Percentiles rank a stretch among this genome's conserved stretches.
Evolutionary conservation across 2,888 invertebrate genomes (phyloP).

Genomic region (Pyrocoelia pectoralis): DNA sequence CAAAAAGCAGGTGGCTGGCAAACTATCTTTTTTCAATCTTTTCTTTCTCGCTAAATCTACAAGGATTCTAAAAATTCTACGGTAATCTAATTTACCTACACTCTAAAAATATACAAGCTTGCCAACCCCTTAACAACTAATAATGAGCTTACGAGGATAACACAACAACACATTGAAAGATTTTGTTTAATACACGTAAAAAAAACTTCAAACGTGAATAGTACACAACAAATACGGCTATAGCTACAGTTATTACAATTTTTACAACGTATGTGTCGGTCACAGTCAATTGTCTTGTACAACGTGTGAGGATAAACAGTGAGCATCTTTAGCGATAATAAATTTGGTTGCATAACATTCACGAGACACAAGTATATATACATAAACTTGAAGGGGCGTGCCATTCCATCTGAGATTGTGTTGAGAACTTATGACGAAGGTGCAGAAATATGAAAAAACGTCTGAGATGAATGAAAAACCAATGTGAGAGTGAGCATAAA

Average conservation of each 20-base stretch:
- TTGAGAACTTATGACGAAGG: too few species aligned
- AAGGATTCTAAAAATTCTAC: slow-evolving; percentile 3
- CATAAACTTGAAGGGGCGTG: too few species aligned
- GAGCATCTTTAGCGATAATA: too few species aligned
- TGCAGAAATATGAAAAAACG: too few species aligned
- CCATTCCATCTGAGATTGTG: too few species aligned
- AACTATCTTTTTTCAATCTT: slow-evolving; percentile 43
- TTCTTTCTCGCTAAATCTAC: not conserved
- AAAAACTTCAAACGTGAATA: slow-evolving; percentile 6
- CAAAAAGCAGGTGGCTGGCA: slow-evolving; percentile 60
- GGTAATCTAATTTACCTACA: slow-evolving; percentile 30
- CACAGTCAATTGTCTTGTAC: not conserved
- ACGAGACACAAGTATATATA: too few species aligned
- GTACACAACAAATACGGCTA: not conserved
- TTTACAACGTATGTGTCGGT: not conserved
- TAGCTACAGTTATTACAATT: slow-evolving; percentile 1
- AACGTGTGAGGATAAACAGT: too few species aligned
- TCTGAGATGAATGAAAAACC: too few species aligned
- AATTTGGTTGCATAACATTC: too few species aligned
- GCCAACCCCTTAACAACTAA: slow-evolving; percentile 59
- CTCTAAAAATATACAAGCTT: slow-evolving; percentile 56
- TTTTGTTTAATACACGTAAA: slow-evolving; percentile 46
- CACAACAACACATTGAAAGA: slow-evolving; percentile 59
- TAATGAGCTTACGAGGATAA: slow-evolving; percentile 59
- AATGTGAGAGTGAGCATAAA: too few species aligned